Evolutionary conservation across 2,797 vertebrate genomes (phyloP).

Genomic region (Coregonus sp.): DNA sequence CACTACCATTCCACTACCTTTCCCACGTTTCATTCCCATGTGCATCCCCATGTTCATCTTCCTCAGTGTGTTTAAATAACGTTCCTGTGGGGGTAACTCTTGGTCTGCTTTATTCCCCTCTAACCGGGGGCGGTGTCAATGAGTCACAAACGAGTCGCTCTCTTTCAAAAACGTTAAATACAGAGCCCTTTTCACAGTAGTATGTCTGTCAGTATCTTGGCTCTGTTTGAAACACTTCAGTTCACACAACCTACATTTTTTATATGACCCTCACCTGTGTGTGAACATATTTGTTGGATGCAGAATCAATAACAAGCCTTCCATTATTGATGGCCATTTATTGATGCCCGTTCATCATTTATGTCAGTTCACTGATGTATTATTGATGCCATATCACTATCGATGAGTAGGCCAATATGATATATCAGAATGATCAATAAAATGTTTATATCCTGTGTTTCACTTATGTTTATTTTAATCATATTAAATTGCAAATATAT

Average conservation of each 20-base stretch:
- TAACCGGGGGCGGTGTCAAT: background rate
- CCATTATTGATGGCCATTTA: conserved; percentile 61
- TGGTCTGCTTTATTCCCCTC: background rate
- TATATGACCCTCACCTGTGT: conserved; percentile 24
- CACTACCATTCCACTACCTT: too few species aligned
- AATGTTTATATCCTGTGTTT: background rate
- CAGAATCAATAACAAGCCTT: conserved; percentile 53
- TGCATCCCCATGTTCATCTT: too few species aligned
- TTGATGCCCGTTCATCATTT: conserved; percentile 56
- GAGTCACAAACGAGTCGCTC: conserved; percentile 7
- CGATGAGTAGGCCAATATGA: background rate
- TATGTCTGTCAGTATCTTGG: background rate
- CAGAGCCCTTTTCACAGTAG: conserved; percentile 21
- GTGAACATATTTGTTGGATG: conserved; percentile 39
- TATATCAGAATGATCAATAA: background rate
- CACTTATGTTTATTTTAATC: background rate
- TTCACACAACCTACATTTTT: conserved; percentile 22
- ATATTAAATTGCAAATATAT: background rate
- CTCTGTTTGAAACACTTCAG: background rate
- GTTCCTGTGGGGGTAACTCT: too few species aligned
- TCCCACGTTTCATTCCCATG: too few species aligned
- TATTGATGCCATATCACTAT: conserved; percentile 40
- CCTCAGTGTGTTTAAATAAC: too few species aligned
- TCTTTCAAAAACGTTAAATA: conserved; percentile 23
- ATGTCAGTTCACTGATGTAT: conserved; percentile 49